phyloP scores from a whole-genome alignment of 2,797 vertebrate species.

The Catostomus latipinnis region DNA sequence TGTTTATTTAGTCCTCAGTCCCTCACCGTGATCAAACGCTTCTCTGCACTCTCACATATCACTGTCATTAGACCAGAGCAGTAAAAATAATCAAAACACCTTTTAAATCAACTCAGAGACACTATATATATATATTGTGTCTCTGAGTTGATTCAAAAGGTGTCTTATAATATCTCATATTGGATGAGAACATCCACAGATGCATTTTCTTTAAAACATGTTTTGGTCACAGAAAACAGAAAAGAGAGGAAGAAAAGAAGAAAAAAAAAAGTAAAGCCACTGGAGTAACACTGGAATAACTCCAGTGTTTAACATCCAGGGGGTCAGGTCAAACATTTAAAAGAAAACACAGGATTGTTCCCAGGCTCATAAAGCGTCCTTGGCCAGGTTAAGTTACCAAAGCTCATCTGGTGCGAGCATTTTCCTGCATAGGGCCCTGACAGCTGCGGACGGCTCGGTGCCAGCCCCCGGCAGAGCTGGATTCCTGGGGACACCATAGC shows the following conservation, averaged over 20 bases:
- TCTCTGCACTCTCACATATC: constrained; percentile 35
- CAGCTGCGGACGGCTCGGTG: constrained; percentile 81
- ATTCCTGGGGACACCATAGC: constrained; percentile 63
- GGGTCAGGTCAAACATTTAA: constrained; percentile 46
- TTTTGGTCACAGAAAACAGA: constrained; percentile 13
- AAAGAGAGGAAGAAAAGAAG: background rate
- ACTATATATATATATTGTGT: too few species aligned
- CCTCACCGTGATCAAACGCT: constrained; percentile 18
- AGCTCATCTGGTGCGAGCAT: constrained; percentile 67
- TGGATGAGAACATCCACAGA: constrained; percentile 12
- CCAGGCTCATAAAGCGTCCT: constrained; percentile 62
- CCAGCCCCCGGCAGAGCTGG: constrained; percentile 73
- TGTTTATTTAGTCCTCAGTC: constrained; percentile 23
- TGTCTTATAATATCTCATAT: background rate
- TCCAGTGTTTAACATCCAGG: constrained; percentile 18
- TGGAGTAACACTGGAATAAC: constrained; percentile 19
- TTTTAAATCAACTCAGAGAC: constrained; percentile 4
- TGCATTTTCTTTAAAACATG: constrained; percentile 19
- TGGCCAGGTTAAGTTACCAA: constrained; percentile 72
- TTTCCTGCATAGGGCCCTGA: constrained; percentile 62
- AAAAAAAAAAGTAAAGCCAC: constrained; percentile 20
- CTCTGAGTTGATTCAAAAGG: too few species aligned
- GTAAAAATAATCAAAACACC: constrained; percentile 16
- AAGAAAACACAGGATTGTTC: constrained; percentile 65
- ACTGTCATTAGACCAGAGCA: constrained; percentile 22